Evolutionary conservation across 2,888 invertebrate species (phyloP).

Genomic region (Leptura quadrifasciata): DNA sequence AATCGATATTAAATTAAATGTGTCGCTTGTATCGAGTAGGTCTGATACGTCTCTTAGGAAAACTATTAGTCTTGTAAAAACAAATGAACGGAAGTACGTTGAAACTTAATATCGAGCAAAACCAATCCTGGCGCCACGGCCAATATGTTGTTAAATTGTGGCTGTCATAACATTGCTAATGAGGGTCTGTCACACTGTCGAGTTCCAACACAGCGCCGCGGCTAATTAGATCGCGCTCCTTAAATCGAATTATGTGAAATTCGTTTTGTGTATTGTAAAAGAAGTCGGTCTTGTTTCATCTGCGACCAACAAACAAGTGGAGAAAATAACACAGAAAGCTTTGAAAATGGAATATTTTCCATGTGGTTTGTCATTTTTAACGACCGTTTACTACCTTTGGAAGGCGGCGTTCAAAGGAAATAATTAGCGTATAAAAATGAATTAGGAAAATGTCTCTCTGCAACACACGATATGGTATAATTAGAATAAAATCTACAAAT

Average conservation of each 20-base stretch:
- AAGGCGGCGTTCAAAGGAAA: slow-evolving; percentile 22
- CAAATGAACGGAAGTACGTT: slow-evolving; percentile 44
- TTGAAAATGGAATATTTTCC: slow-evolving; percentile 55
- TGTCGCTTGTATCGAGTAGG: slow-evolving; percentile 20
- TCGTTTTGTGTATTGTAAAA: slow-evolving; percentile 4
- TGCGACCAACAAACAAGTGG: slow-evolving; percentile 32
- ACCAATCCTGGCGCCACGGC: slow-evolving; percentile 56
- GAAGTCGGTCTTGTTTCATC: slow-evolving; percentile 12
- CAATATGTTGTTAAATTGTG: slow-evolving; percentile 54
- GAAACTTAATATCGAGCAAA: slow-evolving; percentile 52
- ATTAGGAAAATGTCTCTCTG: slow-evolving; percentile 8
- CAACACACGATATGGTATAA: not conserved
- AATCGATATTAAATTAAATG: slow-evolving; percentile 4
- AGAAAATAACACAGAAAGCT: slow-evolving; percentile 52
- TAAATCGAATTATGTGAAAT: slow-evolving; percentile 7
- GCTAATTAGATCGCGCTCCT: slow-evolving; percentile 23
- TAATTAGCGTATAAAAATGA: slow-evolving; percentile 22
- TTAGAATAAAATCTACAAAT: not conserved
- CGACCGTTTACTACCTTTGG: slow-evolving; percentile 43
- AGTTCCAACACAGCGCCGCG: slow-evolving; percentile 14
- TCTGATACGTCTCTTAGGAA: slow-evolving; percentile 22
- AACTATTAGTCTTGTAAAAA: slow-evolving; percentile 39
- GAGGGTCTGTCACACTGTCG: slow-evolving; percentile 53
- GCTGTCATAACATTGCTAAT: slow-evolving; percentile 62
- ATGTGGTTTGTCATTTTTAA: slow-evolving; percentile 50